Conservation (phyloP, 2,888 invertebrate genomes). For the Andrena dorsata region DNA sequence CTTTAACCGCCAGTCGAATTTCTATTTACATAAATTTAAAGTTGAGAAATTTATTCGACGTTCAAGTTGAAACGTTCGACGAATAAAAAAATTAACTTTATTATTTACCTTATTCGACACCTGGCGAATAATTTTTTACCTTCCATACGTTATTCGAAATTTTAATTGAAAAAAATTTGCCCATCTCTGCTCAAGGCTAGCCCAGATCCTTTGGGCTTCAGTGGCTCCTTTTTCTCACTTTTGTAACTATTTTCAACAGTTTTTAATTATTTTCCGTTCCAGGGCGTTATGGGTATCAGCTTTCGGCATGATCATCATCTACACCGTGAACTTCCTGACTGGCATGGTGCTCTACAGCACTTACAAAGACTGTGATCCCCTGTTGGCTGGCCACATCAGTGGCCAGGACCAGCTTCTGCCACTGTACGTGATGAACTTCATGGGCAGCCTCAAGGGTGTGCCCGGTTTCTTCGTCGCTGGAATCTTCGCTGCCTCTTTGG, state of each 20-base stretch:
- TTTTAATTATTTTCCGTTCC: slow-evolving; percentile 59
- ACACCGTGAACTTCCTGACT: slow-evolving; percentile 94
- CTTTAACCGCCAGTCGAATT: neutral
- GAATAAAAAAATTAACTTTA: too few species aligned
- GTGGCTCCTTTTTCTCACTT: too few species aligned
- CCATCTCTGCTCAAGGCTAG: too few species aligned
- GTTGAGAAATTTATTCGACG: too few species aligned
- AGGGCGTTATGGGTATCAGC: slow-evolving; percentile 92
- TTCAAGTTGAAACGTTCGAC: too few species aligned
- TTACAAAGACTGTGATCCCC: slow-evolving; percentile 94
- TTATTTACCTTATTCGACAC: too few species aligned
- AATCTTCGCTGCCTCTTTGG: slow-evolving; percentile 97
- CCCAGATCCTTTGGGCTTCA: too few species aligned
- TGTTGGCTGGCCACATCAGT: slow-evolving; percentile 89
- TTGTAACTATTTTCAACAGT: too few species aligned
- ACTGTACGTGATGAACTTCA: slow-evolving; percentile 93
- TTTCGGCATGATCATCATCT: slow-evolving; percentile 91
- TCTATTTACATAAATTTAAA: neutral
- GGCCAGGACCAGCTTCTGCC: slow-evolving; percentile 94
- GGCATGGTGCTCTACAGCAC: slow-evolving; percentile 94
- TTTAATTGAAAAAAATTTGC: too few species aligned
- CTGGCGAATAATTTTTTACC: too few species aligned
- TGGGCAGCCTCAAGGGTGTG: slow-evolving; percentile 91
- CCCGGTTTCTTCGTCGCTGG: slow-evolving; percentile 98
- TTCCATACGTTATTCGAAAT: too few species aligned